Evolutionary conservation across 2,888 invertebrate species (phyloP).

Genomic region (Lypha dubia): DNA sequence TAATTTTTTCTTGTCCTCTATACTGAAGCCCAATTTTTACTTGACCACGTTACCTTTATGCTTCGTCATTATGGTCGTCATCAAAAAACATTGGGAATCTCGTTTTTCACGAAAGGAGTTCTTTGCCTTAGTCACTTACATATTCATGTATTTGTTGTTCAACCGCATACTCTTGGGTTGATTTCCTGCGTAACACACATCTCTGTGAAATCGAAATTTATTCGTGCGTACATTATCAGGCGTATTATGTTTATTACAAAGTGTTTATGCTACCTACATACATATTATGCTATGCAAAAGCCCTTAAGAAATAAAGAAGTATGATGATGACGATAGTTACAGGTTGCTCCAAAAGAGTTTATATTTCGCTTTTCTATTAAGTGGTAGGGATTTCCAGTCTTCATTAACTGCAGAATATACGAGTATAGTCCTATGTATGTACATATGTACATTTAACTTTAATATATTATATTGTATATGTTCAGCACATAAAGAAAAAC

Average conservation of each 20-base stretch:
- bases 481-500: background rate
- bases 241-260: constrained; percentile 29
- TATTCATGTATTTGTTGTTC: background rate
- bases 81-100: background rate
- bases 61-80: too few species aligned
- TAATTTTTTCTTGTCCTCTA: background rate
- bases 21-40: too few species aligned
- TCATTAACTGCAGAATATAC: constrained; percentile 6
- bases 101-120: constrained; percentile 21
- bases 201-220: constrained; percentile 54
- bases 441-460: background rate
- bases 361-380: background rate
- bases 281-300: constrained; percentile 9
- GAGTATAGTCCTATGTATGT: too few species aligned
- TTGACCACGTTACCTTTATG: too few species aligned
- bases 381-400: background rate
- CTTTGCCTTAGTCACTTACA: constrained; percentile 2
- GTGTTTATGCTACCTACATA: constrained; percentile 5
- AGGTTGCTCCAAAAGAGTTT: constrained; percentile 21
- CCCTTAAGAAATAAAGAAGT: background rate
- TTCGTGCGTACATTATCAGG: constrained; percentile 56
- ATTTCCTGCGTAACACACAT: constrained; percentile 57
- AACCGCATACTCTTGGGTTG: constrained; percentile 23
- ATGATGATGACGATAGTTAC: constrained; percentile 11
- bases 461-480: background rate